Base-by-base conservation (phyloP, 2,888 invertebrate genomes). In the Coecobrya sp. region DNA sequence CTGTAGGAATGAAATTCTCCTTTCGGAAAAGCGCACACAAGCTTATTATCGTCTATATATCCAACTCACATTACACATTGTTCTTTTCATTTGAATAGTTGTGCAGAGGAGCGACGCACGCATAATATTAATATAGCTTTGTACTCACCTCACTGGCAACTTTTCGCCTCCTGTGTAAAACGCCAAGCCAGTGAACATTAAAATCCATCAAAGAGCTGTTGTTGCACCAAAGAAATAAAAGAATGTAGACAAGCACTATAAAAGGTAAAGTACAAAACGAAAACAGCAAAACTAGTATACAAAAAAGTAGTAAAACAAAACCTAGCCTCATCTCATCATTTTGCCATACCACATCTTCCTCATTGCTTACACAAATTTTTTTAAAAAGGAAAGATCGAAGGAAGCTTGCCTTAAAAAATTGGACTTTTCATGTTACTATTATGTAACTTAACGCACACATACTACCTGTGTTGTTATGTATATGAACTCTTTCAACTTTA, bases 231-330 rank as follows among this genome's bases (percentile, higher is more conserved):
- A 62, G 42, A 76, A 87, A 45, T 55, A 79, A 81, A 81, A 59
- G 81, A 81, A 82, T 89, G 89, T 36, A 68, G 89, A 82, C 90
- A 81, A 70, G 55, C 13, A 49, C 87, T 65, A 87, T 87, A 87
- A 79, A 62, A 91, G 86, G 76, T 68, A 91, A 86, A 91, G 65
- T 30, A 86, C 55, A 81, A 81, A 81, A 81, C 55, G 62, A 91
- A 55, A 91, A 81, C 86, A 91, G 62, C 70, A 79, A 73, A 59
- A 19, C 30, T 36, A 45, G 86, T 70, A 55, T 45, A 79, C 42
- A 65, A 87, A 68, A 81, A 81, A 49, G 68, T 25, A 81, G 81
- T 68, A 81, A 81, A 89, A 59, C 59, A 82, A 87, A 82, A 82
- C 68, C 25, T 0, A 65, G 70, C 52, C 81, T 81, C 27, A 49